These are phyloP conservation scores for Tricholaema leucomelas DNA, from an alignment of 2,113 vertebrate species.

Conservation along the genomic window DNA sequence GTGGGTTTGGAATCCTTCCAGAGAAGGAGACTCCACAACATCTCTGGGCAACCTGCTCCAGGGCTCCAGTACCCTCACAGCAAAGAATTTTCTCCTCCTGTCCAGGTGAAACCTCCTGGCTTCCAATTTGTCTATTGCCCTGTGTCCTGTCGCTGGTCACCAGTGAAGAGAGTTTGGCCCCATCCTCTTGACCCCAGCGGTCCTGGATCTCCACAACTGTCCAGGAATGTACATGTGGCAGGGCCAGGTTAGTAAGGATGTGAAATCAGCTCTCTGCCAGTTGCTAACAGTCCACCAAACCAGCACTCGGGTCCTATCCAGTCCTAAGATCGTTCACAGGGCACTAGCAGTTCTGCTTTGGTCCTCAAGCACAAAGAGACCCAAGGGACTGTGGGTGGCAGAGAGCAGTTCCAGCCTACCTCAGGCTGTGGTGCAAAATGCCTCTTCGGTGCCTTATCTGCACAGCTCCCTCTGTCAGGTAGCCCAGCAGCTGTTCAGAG, in stretches of 20 bases:
- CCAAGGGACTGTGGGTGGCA: background rate
- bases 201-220: background rate
- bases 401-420: background rate
- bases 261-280: background rate
- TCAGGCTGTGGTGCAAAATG: background rate
- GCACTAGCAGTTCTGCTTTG: background rate
- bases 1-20: too few species aligned
- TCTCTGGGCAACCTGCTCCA: too few species aligned
- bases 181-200: too few species aligned
- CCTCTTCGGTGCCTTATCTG: background rate
- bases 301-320: background rate
- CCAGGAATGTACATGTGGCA: background rate
- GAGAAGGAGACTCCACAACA: too few species aligned
- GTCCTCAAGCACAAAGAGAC: background rate
- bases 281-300: accelerated
- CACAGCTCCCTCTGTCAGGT: background rate
- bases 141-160: too few species aligned
- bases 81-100: too few species aligned
- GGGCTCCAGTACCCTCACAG: too few species aligned
- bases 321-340: background rate
- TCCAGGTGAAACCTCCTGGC: too few species aligned
- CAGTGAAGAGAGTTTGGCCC: too few species aligned
- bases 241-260: background rate
- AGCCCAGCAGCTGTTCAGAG: background rate
- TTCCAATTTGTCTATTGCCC: too few species aligned